phyloP scores from a whole-genome alignment of 2,113 vertebrate species.

The Lampris incognitus region DNA sequence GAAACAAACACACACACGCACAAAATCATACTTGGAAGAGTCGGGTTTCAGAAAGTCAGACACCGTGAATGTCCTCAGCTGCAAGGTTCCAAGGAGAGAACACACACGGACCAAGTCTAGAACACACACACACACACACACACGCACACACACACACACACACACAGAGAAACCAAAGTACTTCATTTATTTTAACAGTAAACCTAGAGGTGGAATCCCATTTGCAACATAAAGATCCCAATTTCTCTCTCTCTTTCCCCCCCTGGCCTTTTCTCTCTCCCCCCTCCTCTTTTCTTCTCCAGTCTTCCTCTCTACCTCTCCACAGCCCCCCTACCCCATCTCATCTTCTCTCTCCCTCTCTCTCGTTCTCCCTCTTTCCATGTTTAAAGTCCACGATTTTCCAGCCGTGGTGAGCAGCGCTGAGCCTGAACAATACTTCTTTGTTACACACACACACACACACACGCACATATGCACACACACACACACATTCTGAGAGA shows the following conservation, averaged over 20 bases:
- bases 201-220: constrained; percentile 58
- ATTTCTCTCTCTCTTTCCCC: not conserved
- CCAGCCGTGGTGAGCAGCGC: constrained; percentile 21
- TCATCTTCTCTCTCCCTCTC: not conserved
- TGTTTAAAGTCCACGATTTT: constrained; percentile 53
- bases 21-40: too few species aligned
- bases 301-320: not conserved
- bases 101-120: too few species aligned
- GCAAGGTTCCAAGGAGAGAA: too few species aligned
- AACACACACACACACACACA: not conserved
- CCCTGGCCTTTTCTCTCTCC: not conserved
- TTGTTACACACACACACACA: constrained; percentile 43
- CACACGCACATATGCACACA: not conserved
- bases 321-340: not conserved
- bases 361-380: constrained; percentile 19
- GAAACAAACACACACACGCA: not conserved
- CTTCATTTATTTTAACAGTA: constrained; percentile 68
- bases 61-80: too few species aligned
- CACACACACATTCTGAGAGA: constrained; percentile 10
- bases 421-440: constrained; percentile 59
- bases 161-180: not conserved
- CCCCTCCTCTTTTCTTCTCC: constrained; percentile 2
- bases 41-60: too few species aligned
- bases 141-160: not conserved
- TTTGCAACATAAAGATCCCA: constrained; percentile 70